Percentiles rank a stretch among this genome's conserved stretches.
Conservation (phyloP, 2,113 vertebrate genomes). For the Cebidichthys violaceus region DNA sequence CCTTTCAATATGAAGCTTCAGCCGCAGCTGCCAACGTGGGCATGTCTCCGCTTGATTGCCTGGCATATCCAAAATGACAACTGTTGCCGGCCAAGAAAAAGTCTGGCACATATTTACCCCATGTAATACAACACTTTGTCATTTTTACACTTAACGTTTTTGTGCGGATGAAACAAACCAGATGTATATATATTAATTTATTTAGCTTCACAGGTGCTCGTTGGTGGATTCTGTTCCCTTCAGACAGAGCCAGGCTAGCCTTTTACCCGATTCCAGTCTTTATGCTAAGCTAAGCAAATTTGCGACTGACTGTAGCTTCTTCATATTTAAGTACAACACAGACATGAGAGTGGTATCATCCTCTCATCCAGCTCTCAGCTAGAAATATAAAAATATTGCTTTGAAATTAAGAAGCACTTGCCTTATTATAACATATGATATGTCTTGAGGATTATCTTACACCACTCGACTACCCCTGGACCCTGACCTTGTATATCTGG, state of each 20-base stretch:
- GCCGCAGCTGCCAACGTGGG: neutral
- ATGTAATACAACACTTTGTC: neutral
- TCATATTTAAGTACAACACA: neutral
- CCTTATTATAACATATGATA: neutral
- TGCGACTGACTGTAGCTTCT: neutral
- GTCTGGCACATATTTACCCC: neutral
- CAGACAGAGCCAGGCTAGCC: neutral
- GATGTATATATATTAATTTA: neutral
- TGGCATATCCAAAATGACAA: neutral
- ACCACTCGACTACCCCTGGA: neutral
- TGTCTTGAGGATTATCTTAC: neutral
- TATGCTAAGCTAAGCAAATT: neutral
- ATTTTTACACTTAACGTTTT: neutral
- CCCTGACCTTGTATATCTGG: constrained; percentile 26
- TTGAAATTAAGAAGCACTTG: neutral
- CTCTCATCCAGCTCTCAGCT: neutral
- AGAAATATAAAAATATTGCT: neutral
- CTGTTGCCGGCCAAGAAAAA: constrained; percentile 7
- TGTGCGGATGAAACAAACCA: neutral
- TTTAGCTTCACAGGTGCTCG: neutral
- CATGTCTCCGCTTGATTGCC: constrained; percentile 14
- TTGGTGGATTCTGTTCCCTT: neutral
- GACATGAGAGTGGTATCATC: neutral
- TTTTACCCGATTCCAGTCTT: neutral
- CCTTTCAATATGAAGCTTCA: neutral